Percentiles rank a stretch among this genome's conserved stretches.
Conservation (phyloP, 23 tunicate genomes). For the Diplosoma virens region DNA sequence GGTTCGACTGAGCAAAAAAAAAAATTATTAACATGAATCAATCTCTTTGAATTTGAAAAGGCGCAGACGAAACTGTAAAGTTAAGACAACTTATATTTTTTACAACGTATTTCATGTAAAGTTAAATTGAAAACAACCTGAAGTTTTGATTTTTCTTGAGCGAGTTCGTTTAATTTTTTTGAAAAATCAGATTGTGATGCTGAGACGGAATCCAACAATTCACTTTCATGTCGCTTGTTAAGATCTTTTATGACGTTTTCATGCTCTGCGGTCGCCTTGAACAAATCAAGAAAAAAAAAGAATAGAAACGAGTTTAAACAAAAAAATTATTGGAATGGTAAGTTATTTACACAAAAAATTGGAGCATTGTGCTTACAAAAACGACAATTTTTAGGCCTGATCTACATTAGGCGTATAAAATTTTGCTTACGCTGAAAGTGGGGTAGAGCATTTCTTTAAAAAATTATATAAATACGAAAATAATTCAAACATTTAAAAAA, state of each 20-base stretch:
- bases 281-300: background rate
- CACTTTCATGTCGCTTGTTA: background rate
- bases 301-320: background rate
- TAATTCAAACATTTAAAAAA: too few relatives aligned
- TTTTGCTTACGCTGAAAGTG: background rate
- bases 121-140: background rate
- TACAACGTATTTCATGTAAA: background rate
- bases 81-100: background rate
- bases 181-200: conserved; percentile 19
- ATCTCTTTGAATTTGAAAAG: background rate
- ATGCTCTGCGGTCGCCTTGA: background rate
- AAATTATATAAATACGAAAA: too few relatives aligned
- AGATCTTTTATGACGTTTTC: background rate
- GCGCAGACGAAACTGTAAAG: background rate
- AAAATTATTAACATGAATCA: background rate
- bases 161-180: background rate
- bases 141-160: conserved; percentile 1
- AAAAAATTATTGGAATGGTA: too few relatives aligned
- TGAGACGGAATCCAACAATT: background rate
- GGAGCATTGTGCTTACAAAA: too few relatives aligned
- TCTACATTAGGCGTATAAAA: background rate
- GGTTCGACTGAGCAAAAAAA: background rate
- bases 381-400: too few relatives aligned
- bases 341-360: too few relatives aligned
- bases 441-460: background rate